Evolutionary conservation across 2,888 invertebrate genomes (phyloP).

Genomic region (Ephialtes manifestator): DNA sequence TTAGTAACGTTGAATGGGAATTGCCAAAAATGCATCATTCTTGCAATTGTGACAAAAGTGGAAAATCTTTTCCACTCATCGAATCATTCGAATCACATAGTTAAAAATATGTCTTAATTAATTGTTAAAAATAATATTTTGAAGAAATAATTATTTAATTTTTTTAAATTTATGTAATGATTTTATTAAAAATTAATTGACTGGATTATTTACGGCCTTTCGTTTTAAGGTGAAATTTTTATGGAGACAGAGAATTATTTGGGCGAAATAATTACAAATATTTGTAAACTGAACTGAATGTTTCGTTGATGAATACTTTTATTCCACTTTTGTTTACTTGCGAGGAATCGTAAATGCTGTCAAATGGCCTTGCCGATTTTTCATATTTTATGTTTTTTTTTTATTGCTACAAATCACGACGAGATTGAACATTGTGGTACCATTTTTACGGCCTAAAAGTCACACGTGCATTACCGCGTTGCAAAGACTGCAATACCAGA

Average conservation of each 20-base stretch:
- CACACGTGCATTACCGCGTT: neutral
- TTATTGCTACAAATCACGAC: neutral
- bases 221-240: too few relatives aligned
- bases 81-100: neutral
- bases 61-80: neutral
- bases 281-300: too few relatives aligned
- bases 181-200: too few relatives aligned
- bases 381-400: neutral
- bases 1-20: neutral
- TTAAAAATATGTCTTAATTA: neutral
- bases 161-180: too few relatives aligned
- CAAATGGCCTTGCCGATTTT: neutral
- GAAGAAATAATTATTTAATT: too few relatives aligned
- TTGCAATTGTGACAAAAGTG: neutral
- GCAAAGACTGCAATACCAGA: neutral
- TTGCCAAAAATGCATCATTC: neutral
- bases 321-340: neutral
- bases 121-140: too few relatives aligned
- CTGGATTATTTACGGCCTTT: too few relatives aligned
- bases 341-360: neutral
- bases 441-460: neutral
- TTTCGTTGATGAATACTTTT: too few relatives aligned
- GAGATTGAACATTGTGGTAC: neutral
- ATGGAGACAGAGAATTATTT: too few relatives aligned
- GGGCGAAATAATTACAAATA: too few relatives aligned